Evolutionary conservation across 2,113 vertebrate genomes (phyloP).

Genomic region (Toxotes jaculatrix): DNA sequence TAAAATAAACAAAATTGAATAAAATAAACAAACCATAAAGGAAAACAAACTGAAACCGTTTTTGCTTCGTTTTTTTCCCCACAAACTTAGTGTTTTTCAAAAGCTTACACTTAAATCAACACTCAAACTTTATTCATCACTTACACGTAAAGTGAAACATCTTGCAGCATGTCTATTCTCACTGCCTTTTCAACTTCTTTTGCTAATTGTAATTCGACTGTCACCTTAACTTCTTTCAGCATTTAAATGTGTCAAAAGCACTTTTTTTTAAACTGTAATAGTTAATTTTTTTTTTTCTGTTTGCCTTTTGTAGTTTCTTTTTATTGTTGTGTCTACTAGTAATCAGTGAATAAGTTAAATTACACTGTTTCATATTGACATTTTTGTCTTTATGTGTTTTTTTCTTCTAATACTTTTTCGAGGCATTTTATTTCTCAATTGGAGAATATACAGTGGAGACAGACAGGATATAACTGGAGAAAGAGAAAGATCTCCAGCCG

Average conservation of each 20-base stretch:
- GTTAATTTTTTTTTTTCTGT: neutral
- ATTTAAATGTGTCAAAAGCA: neutral
- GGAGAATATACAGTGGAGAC: neutral
- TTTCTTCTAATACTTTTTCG: neutral
- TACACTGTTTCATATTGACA: neutral
- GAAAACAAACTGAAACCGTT: too few species aligned
- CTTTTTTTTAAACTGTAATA: neutral
- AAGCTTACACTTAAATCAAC: too few species aligned
- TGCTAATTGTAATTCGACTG: too few species aligned
- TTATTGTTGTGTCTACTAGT: neutral
- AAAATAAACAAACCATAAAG: neutral
- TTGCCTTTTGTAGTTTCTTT: neutral
- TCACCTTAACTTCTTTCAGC: neutral
- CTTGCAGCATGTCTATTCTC: too few species aligned
- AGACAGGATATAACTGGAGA: neutral
- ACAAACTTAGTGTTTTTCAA: too few species aligned
- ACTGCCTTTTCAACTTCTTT: too few species aligned
- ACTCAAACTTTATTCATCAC: too few species aligned
- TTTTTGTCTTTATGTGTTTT: neutral
- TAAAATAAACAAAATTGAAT: neutral
- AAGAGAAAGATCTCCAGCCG: neutral
- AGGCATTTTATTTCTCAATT: neutral
- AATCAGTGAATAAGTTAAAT: neutral
- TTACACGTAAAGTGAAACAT: too few species aligned
- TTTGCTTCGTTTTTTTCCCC: too few species aligned